Conservation (phyloP, 2,888 invertebrate species). For the Spatulosminthurus flaviceps region DNA sequence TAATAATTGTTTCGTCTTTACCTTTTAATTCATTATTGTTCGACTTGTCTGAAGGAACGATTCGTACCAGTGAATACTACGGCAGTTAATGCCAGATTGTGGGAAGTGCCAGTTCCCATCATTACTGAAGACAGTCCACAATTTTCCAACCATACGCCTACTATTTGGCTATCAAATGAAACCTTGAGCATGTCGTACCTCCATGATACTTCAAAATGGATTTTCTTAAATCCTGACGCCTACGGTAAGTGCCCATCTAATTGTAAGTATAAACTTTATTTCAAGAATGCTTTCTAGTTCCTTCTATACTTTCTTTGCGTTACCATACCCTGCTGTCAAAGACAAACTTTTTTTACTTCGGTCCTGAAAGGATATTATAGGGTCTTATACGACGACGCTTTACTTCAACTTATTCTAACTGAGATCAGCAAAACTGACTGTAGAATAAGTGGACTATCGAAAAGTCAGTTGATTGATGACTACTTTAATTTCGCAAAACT, state of each 20-base stretch:
- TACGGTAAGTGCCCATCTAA: neutral
- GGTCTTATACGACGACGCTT: neutral
- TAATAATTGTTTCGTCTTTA: too few species aligned
- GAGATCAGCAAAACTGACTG: neutral
- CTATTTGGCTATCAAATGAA: neutral
- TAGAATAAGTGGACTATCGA: neutral
- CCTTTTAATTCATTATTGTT: too few species aligned
- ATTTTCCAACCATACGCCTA: slow-evolving; percentile 16
- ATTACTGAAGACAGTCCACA: neutral
- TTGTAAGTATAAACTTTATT: too few species aligned
- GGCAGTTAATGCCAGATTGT: neutral
- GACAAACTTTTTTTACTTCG: too few species aligned
- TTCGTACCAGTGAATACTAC: too few species aligned
- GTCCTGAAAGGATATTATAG: neutral
- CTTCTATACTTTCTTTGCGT: too few species aligned
- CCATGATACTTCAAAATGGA: neutral
- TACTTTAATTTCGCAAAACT: slow-evolving; percentile 12
- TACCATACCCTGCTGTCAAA: too few species aligned
- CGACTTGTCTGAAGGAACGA: too few species aligned
- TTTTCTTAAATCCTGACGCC: neutral
- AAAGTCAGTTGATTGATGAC: slow-evolving; percentile 20
- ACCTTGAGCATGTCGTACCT: neutral
- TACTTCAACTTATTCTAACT: neutral
- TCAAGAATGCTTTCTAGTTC: too few species aligned
- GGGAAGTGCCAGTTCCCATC: slow-evolving; percentile 16